Conservation (phyloP, 2,113 vertebrate genomes). For the Erinaceus europaeus region DNA sequence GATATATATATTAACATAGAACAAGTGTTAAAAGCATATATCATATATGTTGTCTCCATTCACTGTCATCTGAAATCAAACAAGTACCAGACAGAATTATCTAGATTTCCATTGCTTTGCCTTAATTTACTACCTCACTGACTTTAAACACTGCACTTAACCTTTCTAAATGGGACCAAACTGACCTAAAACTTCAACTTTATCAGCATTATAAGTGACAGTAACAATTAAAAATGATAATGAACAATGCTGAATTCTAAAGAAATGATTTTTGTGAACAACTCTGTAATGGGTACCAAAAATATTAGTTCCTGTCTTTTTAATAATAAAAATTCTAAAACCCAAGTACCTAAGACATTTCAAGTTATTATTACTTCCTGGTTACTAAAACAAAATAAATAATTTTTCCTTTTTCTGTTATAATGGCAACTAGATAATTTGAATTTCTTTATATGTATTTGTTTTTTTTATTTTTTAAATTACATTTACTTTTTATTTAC, state of each 20-base stretch:
- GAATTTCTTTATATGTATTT: background rate
- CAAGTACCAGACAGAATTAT: background rate
- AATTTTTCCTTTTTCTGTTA: background rate
- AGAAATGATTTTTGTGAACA: background rate
- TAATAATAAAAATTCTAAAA: background rate
- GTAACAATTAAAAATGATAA: background rate
- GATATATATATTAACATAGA: background rate
- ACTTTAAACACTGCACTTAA: background rate
- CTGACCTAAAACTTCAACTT: background rate
- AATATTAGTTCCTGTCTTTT: background rate
- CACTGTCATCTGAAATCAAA: background rate
- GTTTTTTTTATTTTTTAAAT: too few relatives aligned
- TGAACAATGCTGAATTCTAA: background rate
- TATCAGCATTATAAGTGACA: background rate
- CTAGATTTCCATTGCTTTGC: background rate
- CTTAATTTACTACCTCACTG: background rate
- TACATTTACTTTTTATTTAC: too few relatives aligned
- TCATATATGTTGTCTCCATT: background rate
- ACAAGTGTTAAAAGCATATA: background rate
- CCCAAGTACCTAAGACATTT: background rate
- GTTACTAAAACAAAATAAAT: background rate
- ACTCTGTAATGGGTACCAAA: background rate
- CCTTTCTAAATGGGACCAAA: background rate
- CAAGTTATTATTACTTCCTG: background rate
- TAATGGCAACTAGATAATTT: background rate